These are phyloP conservation scores for Cheilosia variabilis DNA, from an alignment of 2,888 invertebrate species.

Conservation along the genomic window DNA sequence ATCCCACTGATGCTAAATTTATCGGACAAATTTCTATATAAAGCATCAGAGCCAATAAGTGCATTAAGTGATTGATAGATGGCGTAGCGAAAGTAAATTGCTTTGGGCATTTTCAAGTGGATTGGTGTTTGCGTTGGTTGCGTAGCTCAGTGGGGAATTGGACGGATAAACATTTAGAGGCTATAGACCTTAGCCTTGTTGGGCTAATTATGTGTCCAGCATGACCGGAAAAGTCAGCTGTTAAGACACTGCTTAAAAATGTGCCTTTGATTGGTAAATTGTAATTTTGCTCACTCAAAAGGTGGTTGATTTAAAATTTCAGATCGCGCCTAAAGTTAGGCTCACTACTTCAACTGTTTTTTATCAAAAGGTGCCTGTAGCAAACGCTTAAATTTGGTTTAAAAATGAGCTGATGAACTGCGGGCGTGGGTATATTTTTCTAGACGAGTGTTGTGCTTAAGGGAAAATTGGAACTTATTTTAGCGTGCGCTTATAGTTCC, in stretches of 20 bases:
- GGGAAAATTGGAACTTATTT: background rate
- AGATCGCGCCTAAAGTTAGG: background rate
- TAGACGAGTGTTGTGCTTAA: too few relatives aligned
- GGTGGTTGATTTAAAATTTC: background rate
- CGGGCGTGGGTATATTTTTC: too few relatives aligned
- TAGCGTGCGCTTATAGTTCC: background rate
- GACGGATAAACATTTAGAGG: background rate
- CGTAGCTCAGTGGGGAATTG: background rate
- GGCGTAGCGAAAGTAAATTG: constrained; percentile 28
- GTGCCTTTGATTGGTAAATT: too few relatives aligned
- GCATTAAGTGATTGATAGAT: constrained; percentile 40
- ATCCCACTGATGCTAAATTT: constrained; percentile 28
- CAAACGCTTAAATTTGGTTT: too few relatives aligned
- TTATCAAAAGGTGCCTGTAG: too few relatives aligned
- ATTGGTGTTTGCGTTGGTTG: background rate
- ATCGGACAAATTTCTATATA: constrained; percentile 20
- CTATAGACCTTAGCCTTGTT: background rate
- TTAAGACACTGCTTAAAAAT: too few relatives aligned
- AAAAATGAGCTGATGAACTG: too few relatives aligned
- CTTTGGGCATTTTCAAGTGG: constrained; percentile 15
- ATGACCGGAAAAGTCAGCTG: too few relatives aligned
- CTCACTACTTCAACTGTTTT: too few relatives aligned
- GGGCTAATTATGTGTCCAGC: too few relatives aligned
- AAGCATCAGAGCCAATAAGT: constrained; percentile 12
- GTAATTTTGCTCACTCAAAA: too few relatives aligned